Evolutionary conservation across 2,888 invertebrate genomes (phyloP).

Genomic region (Choristoneura rosaceana): DNA sequence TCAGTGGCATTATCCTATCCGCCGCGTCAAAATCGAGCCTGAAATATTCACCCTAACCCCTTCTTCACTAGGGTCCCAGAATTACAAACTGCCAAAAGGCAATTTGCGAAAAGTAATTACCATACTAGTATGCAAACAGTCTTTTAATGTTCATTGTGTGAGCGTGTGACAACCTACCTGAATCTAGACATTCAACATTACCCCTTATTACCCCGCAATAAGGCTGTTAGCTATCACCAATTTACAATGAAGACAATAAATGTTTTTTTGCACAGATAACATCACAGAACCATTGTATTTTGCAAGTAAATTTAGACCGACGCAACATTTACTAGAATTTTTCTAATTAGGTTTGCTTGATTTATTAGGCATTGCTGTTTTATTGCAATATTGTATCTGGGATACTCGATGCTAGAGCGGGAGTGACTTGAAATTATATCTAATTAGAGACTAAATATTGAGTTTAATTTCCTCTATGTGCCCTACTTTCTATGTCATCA

Average conservation of each 20-base stretch:
- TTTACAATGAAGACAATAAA: constrained; percentile 14
- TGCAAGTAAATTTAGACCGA: constrained; percentile 38
- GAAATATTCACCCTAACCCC: too few relatives aligned
- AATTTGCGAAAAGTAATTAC: constrained; percentile 1
- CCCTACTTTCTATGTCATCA: too few relatives aligned
- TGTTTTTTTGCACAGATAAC: constrained; percentile 31
- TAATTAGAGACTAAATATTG: background rate
- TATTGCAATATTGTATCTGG: background rate
- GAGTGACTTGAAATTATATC: background rate
- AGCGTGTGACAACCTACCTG: constrained; percentile 8
- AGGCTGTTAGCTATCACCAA: background rate
- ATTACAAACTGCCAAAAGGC: background rate
- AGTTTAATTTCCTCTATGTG: background rate
- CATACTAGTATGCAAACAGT: constrained; percentile 14
- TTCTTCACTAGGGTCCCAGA: too few relatives aligned
- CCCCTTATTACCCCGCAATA: background rate
- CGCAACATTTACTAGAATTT: constrained; percentile 31
- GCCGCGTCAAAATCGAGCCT: too few relatives aligned
- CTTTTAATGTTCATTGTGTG: constrained; percentile 3
- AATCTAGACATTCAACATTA: background rate
- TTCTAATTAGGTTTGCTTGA: constrained; percentile 29
- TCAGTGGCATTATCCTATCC: too few relatives aligned
- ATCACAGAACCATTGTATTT: constrained; percentile 24
- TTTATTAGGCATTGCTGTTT: constrained; percentile 22
- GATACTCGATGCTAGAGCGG: background rate